Percentiles rank a stretch among this genome's conserved stretches.
These are phyloP conservation scores for Muntiacus muntjak DNA, from an alignment of 2,113 vertebrate genomes.

Conservation along the genomic window DNA sequence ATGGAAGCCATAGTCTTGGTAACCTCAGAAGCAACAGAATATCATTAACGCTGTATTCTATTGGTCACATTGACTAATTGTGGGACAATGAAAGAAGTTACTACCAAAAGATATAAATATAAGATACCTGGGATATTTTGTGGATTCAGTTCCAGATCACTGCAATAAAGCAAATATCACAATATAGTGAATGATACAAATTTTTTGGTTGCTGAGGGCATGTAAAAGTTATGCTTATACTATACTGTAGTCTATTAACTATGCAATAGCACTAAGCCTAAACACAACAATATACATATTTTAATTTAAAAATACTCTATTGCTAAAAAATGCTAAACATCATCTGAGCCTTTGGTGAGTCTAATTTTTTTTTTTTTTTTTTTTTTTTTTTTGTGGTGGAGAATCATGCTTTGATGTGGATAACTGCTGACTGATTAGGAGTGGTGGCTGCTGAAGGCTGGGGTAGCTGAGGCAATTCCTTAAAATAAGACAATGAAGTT, in stretches of 20 bases:
- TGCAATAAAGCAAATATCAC: neutral
- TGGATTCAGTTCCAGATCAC: neutral
- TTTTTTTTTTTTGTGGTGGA: neutral
- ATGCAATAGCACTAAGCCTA: neutral
- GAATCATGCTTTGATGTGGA: neutral
- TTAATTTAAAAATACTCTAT: neutral
- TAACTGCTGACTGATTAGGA: neutral
- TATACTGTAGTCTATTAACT: neutral
- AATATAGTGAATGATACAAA: neutral
- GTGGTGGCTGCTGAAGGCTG: neutral
- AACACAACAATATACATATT: neutral
- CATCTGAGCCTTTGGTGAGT: neutral
- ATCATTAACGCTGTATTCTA: neutral
- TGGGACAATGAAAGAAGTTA: neutral
- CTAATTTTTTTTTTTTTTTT: too few relatives aligned
- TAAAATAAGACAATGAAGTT: neutral
- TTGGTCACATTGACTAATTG: neutral
- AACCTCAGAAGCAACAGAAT: neutral
- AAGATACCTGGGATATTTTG: neutral
- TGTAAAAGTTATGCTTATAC: neutral
- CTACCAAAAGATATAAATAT: neutral
- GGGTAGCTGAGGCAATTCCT: neutral
- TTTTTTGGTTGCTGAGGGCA: neutral
- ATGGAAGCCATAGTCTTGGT: neutral
- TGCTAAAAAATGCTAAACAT: neutral